Conservation (phyloP, 2,113 vertebrate genomes). For the Peromyscus polionotus region DNA sequence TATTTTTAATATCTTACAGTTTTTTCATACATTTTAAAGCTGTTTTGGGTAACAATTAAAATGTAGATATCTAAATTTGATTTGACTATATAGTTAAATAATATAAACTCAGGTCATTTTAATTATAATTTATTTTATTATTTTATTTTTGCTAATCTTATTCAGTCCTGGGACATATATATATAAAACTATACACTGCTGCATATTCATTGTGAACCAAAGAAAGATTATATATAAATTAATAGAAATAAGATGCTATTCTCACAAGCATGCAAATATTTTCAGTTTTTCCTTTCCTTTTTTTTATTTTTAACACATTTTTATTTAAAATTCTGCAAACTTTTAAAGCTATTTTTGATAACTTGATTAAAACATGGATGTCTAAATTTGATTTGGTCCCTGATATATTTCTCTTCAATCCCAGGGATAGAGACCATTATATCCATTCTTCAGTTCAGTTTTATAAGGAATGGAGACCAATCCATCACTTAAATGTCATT, state of each 20-base stretch:
- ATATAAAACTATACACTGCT: background rate
- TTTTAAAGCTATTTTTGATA: too few species aligned
- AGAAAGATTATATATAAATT: background rate
- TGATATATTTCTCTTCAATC: background rate
- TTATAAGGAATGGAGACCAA: background rate
- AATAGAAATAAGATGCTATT: background rate
- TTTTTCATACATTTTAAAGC: background rate
- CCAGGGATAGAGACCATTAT: background rate
- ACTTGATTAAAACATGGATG: too few species aligned
- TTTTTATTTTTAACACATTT: background rate
- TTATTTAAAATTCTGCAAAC: background rate
- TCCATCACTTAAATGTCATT: background rate
- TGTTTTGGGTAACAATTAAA: background rate
- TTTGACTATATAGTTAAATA: slow-evolving; percentile 11
- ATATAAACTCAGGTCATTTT: background rate
- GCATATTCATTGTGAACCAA: background rate
- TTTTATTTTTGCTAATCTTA: background rate
- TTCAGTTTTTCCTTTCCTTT: background rate
- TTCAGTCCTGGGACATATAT: background rate
- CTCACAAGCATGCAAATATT: background rate
- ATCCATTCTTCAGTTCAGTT: background rate
- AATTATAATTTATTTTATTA: background rate
- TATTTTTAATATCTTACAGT: background rate
- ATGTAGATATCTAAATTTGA: background rate
- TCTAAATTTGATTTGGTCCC: background rate